Evolutionary conservation across 23 tunicate genomes (phyloP), one percentile per base, ranked within the genome.

Genomic region (Pegea sp.): DNA sequence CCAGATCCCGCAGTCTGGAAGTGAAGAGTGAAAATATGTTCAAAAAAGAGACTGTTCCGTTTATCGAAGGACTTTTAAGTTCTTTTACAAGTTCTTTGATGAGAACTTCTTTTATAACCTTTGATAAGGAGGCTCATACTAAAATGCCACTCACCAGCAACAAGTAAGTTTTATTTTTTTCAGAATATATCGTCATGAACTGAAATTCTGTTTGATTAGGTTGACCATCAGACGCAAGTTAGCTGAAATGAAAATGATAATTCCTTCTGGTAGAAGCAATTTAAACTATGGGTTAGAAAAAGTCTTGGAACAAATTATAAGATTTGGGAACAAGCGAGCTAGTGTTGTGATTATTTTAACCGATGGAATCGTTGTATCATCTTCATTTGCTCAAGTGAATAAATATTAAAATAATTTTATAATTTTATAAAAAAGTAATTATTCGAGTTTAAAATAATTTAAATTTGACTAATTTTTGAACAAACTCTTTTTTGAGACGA

Each of bases 291-390:
- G 92, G 3, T 28, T 79, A 30, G 22, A 24, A 3, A 38, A 65
- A 59, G 78, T 52, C 6, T 64, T 53, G 30, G 20, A 59, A 19
- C 78, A 79, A 53, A 79, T 79, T 29, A 26, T 22, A 56, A 59
- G 26, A 4, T 18, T 32, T 33, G 64, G 71, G 24, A 64, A 69
- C 19, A 63, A 62, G 38, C 49, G 92, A 54, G 92, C 78, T 11
- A 70, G 78, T 29, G 57, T 79, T 13, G 69, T 79, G n/a, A 64
- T 79, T 34, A 56, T 63, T 0, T 43, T 79, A 3, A 79, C 92
- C 5, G 92, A 79, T 59, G 92, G 78, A 20, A 54, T 33, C 28
- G 28, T 77, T 25, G 66, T 46, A 49, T 24, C 30, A 11, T 29
- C 32, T 1, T 53, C 60, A n/a, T n/a, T n/a, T n/a, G n/a, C n/a